Conservation (phyloP, 2,113 vertebrate genomes). For the Archilochus colubris region DNA sequence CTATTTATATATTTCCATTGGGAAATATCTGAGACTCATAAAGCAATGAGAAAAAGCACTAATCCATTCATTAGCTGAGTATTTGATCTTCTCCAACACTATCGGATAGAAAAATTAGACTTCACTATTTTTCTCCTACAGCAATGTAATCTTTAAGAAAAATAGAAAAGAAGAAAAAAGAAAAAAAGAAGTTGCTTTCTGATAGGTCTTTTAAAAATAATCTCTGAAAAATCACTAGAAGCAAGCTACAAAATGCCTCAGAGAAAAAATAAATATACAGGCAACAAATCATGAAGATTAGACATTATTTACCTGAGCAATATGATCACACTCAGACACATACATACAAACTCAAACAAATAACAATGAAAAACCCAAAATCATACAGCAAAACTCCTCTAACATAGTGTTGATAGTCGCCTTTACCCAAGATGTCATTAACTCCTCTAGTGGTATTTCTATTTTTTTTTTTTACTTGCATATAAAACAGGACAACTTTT, state of each 20-base stretch:
- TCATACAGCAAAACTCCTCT: neutral
- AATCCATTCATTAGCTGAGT: conserved; percentile 48
- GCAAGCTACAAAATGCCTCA: neutral
- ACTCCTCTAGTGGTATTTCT: neutral
- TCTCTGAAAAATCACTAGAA: neutral
- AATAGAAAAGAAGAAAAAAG: neutral
- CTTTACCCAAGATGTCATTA: neutral
- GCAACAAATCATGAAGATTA: neutral
- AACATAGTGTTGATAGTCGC: neutral
- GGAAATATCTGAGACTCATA: conserved; percentile 43
- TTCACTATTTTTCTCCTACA: neutral
- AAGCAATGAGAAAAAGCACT: conserved; percentile 14
- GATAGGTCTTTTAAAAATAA: neutral
- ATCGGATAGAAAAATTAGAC: neutral
- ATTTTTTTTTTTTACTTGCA: neutral
- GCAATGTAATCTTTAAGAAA: neutral
- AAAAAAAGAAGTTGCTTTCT: neutral
- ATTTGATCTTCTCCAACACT: conserved; percentile 54
- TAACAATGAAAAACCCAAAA: no score
- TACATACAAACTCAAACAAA: neutral
- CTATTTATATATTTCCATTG: conserved; percentile 53
- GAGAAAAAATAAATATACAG: neutral
- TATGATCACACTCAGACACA: neutral
- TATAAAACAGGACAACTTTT: neutral
- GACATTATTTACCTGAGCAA: neutral